Conservation (phyloP, 2,797 vertebrate genomes). For the Buceros bicornis region DNA sequence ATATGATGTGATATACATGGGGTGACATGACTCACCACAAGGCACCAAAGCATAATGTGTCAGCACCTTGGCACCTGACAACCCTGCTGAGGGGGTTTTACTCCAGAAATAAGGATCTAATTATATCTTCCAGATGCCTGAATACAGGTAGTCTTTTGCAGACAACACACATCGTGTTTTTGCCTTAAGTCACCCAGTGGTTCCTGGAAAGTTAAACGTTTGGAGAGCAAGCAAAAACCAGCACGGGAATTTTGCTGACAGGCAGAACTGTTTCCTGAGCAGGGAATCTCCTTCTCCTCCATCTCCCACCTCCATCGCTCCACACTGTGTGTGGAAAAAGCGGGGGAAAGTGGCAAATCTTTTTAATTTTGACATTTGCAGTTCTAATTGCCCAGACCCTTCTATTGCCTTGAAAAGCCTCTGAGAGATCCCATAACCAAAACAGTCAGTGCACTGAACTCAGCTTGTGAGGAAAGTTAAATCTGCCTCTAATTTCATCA, state of each 20-base stretch:
- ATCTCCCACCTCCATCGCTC: background rate
- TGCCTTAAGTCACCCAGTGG: background rate
- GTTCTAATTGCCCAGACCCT: background rate
- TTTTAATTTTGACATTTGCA: background rate
- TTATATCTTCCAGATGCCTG: background rate
- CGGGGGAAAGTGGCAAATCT: background rate
- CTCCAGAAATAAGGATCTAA: background rate
- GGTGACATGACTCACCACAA: background rate
- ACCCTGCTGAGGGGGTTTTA: background rate
- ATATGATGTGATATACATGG: accelerated
- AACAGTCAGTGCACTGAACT: background rate
- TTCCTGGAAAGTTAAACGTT: background rate
- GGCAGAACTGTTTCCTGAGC: background rate
- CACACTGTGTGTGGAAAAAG: background rate
- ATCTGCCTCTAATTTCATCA: background rate
- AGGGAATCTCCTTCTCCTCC: background rate
- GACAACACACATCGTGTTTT: background rate
- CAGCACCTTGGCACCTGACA: background rate
- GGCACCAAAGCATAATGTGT: background rate
- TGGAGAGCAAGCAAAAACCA: background rate
- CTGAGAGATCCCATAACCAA: background rate
- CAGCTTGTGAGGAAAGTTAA: background rate
- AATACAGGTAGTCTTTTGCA: background rate
- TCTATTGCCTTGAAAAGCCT: background rate
- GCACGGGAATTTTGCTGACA: background rate